Percentiles rank a stretch among this genome's conserved stretches.
These are phyloP conservation scores for Microcaecilia unicolor DNA, from an alignment of 2,797 vertebrate genomes.

Conservation along the genomic window DNA sequence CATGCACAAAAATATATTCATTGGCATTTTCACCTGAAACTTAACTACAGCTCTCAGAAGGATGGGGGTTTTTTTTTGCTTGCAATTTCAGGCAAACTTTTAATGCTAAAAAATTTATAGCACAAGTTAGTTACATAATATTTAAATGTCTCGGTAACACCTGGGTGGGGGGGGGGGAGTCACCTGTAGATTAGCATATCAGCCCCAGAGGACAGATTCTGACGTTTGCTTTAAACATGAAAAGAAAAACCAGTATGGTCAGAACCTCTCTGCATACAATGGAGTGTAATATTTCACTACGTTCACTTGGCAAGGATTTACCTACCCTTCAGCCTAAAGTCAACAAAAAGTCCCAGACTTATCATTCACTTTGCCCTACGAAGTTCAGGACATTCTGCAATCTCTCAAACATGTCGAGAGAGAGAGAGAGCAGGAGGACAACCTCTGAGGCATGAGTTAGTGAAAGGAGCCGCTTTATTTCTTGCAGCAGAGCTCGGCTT, in stretches of 20 bases:
- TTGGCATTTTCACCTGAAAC: too few relatives aligned
- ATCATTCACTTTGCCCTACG: constrained; percentile 23
- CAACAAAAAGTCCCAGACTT: constrained; percentile 38
- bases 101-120: too few relatives aligned
- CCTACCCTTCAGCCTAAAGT: constrained; percentile 28
- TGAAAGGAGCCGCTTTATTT: not conserved
- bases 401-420: constrained; percentile 9
- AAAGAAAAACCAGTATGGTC: constrained; percentile 8
- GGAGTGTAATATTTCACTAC: constrained; percentile 30
- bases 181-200: too few relatives aligned
- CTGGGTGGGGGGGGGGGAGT: too few relatives aligned
- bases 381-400: constrained; percentile 1
- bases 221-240: too few relatives aligned
- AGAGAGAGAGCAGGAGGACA: constrained; percentile 6
- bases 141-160: too few relatives aligned
- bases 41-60: too few relatives aligned
- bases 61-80: too few relatives aligned
- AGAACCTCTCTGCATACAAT: constrained; percentile 1
- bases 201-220: too few relatives aligned
- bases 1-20: too few relatives aligned
- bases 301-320: constrained; percentile 35
- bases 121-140: too few relatives aligned
- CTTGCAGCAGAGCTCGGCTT: not conserved
- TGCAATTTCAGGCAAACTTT: too few relatives aligned
- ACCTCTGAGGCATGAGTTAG: constrained; percentile 1